Base-by-base conservation (phyloP, 2,888 invertebrate species). In the Drosophila anceps region DNA sequence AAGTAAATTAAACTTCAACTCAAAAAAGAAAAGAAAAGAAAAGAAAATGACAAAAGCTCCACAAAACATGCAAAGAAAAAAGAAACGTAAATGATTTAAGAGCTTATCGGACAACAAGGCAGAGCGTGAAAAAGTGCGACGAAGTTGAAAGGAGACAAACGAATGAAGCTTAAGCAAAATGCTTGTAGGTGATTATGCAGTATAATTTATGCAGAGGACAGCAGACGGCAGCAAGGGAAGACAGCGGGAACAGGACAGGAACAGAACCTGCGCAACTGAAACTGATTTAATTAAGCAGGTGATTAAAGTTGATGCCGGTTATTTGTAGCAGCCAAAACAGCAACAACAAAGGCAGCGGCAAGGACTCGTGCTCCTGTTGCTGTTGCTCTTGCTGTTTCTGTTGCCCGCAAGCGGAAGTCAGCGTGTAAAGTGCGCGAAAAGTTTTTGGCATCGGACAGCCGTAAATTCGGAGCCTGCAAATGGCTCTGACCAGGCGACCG, bases 271-370 rank as follows among this genome's bases (percentile, higher is more conserved):
- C 58, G 62, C 64, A 82, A 75, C 79, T 74, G 79, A 82, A 85
- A 83, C 88, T 91, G 91, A 88, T 91, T 91, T 91, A 91, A 91
- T 91, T 90, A 91, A 91, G 87, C 90, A 87, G 88, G 87, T 91
- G 90, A 91, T 91, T 91, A 91, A 91, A 91, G 86, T 84, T 89
- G 82, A 91, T 91, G 90, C 87, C 87, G 79, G 85, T 88, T 89
- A 90, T 91, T 89, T 90, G 84, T 80, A 82, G 82, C 80, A 77
- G 75, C 62, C 79, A 73, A 80, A 72, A 64, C 72, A 76, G 66
- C 76, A 86, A 65, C 81, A 72, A 61, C 68, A 75, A 41, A 64
- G 77, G 69, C 60, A 18, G 13, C 69, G 76, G 65, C 78, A 80
- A 76, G 71, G 63, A 81, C 48, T 64, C 66, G 41, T 29, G 54